Evolutionary conservation across 1,140 invertebrate species (phyloP), one percentile per base, ranked within the genome.

Genomic region (Hydropsyche tenuis): DNA sequence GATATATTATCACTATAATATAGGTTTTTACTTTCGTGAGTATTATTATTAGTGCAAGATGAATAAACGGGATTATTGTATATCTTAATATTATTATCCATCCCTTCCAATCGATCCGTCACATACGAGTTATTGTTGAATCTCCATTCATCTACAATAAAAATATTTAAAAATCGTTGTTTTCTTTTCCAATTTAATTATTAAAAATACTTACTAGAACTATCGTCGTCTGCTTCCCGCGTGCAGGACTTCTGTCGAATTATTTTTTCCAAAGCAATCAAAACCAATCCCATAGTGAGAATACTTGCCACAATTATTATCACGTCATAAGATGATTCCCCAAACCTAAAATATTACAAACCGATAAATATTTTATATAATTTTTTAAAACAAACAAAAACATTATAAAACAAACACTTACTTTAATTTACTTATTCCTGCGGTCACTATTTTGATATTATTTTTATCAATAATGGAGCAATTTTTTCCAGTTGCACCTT

Each of bases 31-130:
- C 30, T 9, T 4, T 37, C 30, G 30, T 4, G 30, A 4, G 30
- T 37, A 9, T 37, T 37, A 9, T 37, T 37, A 9, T 37, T 37
- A 37, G 3, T 37, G 9, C 30, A 37, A 3, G 30, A 4, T 37
- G 9, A 37, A 60, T 60, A 60, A 18, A 60, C 23, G 2, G 56
- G 56, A 60, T 60, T 60, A 60, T 60, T 60, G 22, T 60, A 60
- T 7, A 60, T 60, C 23, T 60, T 60, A 4, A 27, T 23, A 25
- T 60, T 23, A 25, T 27, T 60, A 2, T 4, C 7, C 23, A 60
- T 25, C 14, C 9, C 12, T 7, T 23, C 23, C 23, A 1, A 22
- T 1, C n/a, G 22, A 23, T 60, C 56, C n/a, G 25, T 23, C 12
- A 60, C 56, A 23, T 60, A 60, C 12, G 25, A 20, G 25, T 60